Base-by-base conservation (phyloP, 2,113 vertebrate genomes). In the Dicerorhinus sumatrensis region DNA sequence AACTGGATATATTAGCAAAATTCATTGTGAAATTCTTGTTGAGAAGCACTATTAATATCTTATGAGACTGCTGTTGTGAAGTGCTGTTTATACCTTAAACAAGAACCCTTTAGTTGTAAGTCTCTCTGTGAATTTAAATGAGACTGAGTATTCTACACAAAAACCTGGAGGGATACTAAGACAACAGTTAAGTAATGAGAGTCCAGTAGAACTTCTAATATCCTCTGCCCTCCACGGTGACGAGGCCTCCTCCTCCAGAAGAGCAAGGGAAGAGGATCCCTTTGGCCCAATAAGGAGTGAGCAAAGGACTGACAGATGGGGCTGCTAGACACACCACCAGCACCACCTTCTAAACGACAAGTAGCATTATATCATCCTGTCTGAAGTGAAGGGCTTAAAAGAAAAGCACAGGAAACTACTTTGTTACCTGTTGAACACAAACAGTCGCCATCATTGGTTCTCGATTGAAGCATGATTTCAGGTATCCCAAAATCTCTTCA, bases 361-460 rank as follows among this genome's bases (percentile, higher is more conserved):
- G 29, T 3, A 42, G 13, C 0, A 0, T 6, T 5, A 5, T 4
- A 18, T 25, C 9, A 0, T 3, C 3, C 2, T 3, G 6, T 9
- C 39, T 5, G 0, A 31, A 36, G 11, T 2, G 5, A 14, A n/a
- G 7, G n/a, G 20, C 31, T n/a, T 25, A 7, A 9, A 5, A 14
- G 4, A 39, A 5, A 21, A 86, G 36, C 39, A 88, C 56, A n/a
- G 69, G 18, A 81, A 21, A 76, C 1, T 29, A 39, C 17, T 13
- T 58, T 46, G 98, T 98, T 80, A 99, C 99, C 99, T 99, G 99
- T 89, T 99, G 99, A 2, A 99, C 99, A 96, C 99, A 99, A 8
- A 99, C 99, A 0, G 99, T 99, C 5, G 99, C 99, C 99, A 99
- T 99, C 93, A 99, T 99, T 3, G 99, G 99, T 94, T 99, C 99